Percentiles rank a stretch among this genome's conserved stretches.
Conservation (phyloP, 1,140 invertebrate species). For the Drosophila trapezifrons region DNA sequence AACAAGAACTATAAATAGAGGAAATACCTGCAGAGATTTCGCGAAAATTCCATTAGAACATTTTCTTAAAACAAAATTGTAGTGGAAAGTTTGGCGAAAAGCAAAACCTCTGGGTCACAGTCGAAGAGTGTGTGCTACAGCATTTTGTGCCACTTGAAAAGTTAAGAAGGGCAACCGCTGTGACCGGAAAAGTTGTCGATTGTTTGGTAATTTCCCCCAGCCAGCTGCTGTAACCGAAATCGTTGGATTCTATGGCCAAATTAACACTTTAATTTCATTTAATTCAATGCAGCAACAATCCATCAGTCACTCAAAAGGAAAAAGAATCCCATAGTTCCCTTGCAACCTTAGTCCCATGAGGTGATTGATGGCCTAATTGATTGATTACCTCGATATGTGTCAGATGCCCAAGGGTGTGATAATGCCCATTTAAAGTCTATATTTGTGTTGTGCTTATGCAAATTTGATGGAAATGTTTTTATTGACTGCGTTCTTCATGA, state of each 20-base stretch:
- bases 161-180: slow-evolving; percentile 39
- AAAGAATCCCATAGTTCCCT: slow-evolving; percentile 6
- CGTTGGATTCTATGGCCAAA: slow-evolving; percentile 12
- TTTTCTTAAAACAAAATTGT: slow-evolving; percentile 43
- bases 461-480: slow-evolving; percentile 44
- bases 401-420: slow-evolving; percentile 27
- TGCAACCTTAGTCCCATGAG: slow-evolving; percentile 10
- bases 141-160: slow-evolving; percentile 27
- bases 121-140: neutral
- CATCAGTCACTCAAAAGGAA: slow-evolving; percentile 22
- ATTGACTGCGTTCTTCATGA: slow-evolving; percentile 10
- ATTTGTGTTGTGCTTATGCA: slow-evolving; percentile 36
- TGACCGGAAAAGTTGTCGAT: slow-evolving; percentile 39
- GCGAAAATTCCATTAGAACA: slow-evolving; percentile 40
- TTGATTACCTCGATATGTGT: slow-evolving; percentile 43
- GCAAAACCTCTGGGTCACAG: slow-evolving; percentile 12
- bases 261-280: slow-evolving; percentile 51
- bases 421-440: slow-evolving; percentile 36
- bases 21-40: slow-evolving; percentile 28
- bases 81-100: slow-evolving; percentile 21
- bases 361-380: slow-evolving; percentile 59
- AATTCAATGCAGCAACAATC: slow-evolving; percentile 40
- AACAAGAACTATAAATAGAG: slow-evolving; percentile 44
- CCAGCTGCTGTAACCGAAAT: slow-evolving; percentile 15
- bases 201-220: slow-evolving; percentile 26